Base-by-base conservation (phyloP, 2,113 vertebrate species). In the Cygnus buccinator region DNA sequence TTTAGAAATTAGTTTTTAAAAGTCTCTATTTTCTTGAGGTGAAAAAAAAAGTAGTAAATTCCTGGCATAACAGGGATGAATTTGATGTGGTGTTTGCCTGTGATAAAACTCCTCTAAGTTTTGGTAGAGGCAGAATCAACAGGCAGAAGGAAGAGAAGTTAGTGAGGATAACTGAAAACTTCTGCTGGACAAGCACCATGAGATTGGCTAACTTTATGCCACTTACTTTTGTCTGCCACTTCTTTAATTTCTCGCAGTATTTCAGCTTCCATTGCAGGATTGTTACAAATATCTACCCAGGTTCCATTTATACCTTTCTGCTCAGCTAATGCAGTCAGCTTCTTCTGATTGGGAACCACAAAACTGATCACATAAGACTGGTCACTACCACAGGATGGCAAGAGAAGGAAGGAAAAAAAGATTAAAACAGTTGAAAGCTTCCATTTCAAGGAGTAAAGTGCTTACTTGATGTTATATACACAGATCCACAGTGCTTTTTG, bases 351-450 rank as follows among this genome's bases (percentile, higher is more conserved):
- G 43, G 99, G 99, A 95, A 99, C 99, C 98, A 99, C 99, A 89
- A 99, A 99, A 97, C 99, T 99, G 97, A 99, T 99, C 91, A 99
- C 98, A 0, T 99, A 99, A 85, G 99, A 99, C 97, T 99, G 99
- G 43, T 99, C 99, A 78, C 99, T 99, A 95, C 61, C 93, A 95
- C 33, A 48, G 43, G 62, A 80, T 68, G 43, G 59, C 52, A 90
- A 86, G 92, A 92, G 88, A 82, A 96, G 62, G 52, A 73, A 89
- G 58, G 67, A 58, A 41, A 41, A 58, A 41, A 50, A 83, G 43
- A 39, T 13, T 3, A 35, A 20, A 73, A 58, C 16, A 86, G 72
- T 52, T 83, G 35, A 35, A 39, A 63, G 35, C 6, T 91, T 84
- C 28, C 3, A 31, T 84, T 92, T 78, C 8, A 18, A 29, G 22